A percentile compares a stretch with the other conserved stretches of the same genome.
These are phyloP conservation scores for Pachyuromys duprasi DNA, from an alignment of 2,797 vertebrate species.

Conservation along the genomic window DNA sequence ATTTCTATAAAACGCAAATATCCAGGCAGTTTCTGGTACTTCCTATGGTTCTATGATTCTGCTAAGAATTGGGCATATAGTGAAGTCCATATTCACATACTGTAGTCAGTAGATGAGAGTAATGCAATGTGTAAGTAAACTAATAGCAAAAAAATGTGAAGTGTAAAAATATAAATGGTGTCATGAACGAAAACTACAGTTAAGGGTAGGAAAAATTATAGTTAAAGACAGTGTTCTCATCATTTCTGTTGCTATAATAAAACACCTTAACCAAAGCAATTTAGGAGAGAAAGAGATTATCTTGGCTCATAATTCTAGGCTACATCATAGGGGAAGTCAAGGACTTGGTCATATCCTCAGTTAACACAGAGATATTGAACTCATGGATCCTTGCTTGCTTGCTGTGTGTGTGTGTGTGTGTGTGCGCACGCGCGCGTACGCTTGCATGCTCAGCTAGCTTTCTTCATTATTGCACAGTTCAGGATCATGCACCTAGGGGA, in stretches of 20 bases:
- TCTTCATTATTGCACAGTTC: neutral
- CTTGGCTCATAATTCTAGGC: neutral
- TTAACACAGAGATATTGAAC: neutral
- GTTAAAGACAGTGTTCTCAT: neutral
- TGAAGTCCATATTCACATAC: neutral
- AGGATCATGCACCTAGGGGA: neutral
- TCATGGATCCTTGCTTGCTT: neutral
- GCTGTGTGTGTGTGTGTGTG: neutral
- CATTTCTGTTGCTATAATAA: neutral
- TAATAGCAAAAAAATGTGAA: neutral
- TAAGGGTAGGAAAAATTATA: neutral
- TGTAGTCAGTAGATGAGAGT: neutral
- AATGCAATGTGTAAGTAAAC: neutral
- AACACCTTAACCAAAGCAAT: neutral
- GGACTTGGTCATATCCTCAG: neutral
- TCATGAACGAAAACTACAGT: neutral
- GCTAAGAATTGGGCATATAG: neutral
- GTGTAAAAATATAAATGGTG: neutral
- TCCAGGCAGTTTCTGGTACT: neutral
- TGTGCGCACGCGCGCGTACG: too few species aligned
- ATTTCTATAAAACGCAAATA: constrained; percentile 41
- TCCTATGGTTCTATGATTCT: neutral
- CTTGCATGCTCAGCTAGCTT: neutral
- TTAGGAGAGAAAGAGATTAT: neutral
- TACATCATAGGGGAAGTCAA: neutral